Conservation (phyloP, 2,888 invertebrate genomes). For the Melieria crassipennis region DNA sequence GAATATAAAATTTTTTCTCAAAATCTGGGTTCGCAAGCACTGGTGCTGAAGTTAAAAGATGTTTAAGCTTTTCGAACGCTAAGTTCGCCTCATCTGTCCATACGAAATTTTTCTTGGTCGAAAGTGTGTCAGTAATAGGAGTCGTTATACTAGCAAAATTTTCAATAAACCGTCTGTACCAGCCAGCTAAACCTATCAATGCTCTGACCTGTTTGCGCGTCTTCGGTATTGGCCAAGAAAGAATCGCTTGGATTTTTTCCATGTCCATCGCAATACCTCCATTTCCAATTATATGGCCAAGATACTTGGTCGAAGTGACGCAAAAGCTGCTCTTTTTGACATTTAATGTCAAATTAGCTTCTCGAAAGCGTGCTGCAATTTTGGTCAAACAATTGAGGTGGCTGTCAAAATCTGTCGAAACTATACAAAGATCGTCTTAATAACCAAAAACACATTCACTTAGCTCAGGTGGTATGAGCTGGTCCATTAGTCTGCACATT, state of each 20-base stretch:
- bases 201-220: conserved; percentile 26
- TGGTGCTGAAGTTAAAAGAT: conserved; percentile 25
- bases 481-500: conserved; percentile 37
- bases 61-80: conserved; percentile 33
- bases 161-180: conserved; percentile 23
- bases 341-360: conserved; percentile 34
- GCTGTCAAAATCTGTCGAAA: not conserved
- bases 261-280: conserved; percentile 38
- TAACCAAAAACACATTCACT: conserved; percentile 36
- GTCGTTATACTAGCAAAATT: conserved; percentile 24
- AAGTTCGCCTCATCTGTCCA: conserved; percentile 14
- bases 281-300: conserved; percentile 35
- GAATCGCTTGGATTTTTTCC: conserved; percentile 30
- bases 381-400: not conserved
- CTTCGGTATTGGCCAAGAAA: not conserved
- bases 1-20: conserved; percentile 28
- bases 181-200: conserved; percentile 14
- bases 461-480: conserved; percentile 36
- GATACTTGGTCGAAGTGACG: conserved; percentile 23
- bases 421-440: conserved; percentile 21
- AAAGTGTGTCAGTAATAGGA: conserved; percentile 2
- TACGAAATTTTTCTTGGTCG: conserved; percentile 1
- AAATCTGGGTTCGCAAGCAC: conserved; percentile 35
- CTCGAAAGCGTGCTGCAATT: conserved; percentile 27
- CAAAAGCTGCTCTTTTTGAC: conserved; percentile 14